Evolutionary conservation across 2,797 vertebrate species (phyloP), one percentile per base, ranked within the genome.

Genomic region (Gallinago solitaria): DNA sequence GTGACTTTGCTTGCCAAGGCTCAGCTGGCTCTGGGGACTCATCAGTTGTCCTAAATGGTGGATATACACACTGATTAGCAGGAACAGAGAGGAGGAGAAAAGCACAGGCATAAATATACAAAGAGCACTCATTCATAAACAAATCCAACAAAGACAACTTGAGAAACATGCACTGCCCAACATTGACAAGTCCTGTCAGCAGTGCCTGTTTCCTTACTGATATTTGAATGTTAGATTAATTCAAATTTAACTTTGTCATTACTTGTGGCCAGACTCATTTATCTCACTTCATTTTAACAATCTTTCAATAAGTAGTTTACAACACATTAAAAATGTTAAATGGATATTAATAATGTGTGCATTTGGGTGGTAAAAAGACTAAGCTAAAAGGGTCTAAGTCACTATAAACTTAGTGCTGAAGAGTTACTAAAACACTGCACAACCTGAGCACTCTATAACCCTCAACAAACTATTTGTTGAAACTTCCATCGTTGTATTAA

Each of bases 1-100:
- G 92, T 95, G 92, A 83, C 90, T 95, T 89, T 64, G 60, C 95
- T 80, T 92, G 87, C 87, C 90, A 92, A 83, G 69, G 80, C 83
- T 88, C 83, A 48, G 63, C 78, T 89, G 71, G 76, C 93, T 76
- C 92, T 67, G 85, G 93, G 93, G 88, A 83, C 75, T 90, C 88
- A n/a, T 64, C 83, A 11, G 47, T 75, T 83, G 83, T 81, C 90
- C 85, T 86, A 15, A 45, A 35, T 39, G 48, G 54, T 84, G 80
- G 80, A 53, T 76, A 47, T 48, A 47, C 43, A 41, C 50, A 12
- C 9, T 43, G 91, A 73, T 89, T 18, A 84, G 63, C 60, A 61
- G 78, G 37, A 86, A 51, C 53, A 68, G 54, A 47, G 78, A 57
- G 28, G 16, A 12, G 60, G 30, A 69, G 77, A 61, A 77, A 57